phyloP scores from a whole-genome alignment of 2,888 invertebrate genomes.

The Drosophila neonasuta region DNA sequence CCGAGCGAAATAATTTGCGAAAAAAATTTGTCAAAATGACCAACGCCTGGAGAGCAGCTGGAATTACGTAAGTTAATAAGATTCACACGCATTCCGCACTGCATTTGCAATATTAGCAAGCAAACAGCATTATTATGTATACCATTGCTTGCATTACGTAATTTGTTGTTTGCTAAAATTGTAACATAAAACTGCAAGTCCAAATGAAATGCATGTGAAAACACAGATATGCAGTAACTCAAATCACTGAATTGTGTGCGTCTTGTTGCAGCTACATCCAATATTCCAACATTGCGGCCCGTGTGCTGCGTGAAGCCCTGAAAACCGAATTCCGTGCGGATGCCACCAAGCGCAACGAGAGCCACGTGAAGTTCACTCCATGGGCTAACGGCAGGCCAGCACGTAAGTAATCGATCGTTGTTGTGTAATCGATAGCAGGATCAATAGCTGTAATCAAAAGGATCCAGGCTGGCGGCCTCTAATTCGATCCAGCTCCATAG shows the following conservation, averaged over 20 bases:
- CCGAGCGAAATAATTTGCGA: constrained; percentile 44
- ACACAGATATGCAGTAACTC: background rate
- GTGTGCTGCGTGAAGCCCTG: constrained; percentile 89
- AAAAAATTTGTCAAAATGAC: constrained; percentile 85
- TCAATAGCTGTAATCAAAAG: background rate
- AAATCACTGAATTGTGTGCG: background rate
- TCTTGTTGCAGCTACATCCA: constrained; percentile 91
- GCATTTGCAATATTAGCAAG: background rate
- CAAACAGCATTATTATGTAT: background rate
- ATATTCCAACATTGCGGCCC: constrained; percentile 96
- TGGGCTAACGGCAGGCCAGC: constrained; percentile 95
- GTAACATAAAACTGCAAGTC: constrained; percentile 3
- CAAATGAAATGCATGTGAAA: background rate
- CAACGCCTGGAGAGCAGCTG: constrained; percentile 89
- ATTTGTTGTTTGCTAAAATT: constrained; percentile 47
- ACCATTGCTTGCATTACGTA: constrained; percentile 58
- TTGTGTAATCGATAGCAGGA: constrained; percentile 31
- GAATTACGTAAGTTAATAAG: constrained; percentile 88
- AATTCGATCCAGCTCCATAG: background rate
- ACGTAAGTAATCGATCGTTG: constrained; percentile 85
- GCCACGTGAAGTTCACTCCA: constrained; percentile 90
- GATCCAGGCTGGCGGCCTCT: background rate
- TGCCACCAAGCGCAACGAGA: constrained; percentile 89
- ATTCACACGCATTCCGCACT: background rate
- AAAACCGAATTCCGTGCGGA: constrained; percentile 89